These are phyloP conservation scores for Epistrophella euchroma DNA, from an alignment of 2,888 invertebrate genomes.

Conservation along the genomic window DNA sequence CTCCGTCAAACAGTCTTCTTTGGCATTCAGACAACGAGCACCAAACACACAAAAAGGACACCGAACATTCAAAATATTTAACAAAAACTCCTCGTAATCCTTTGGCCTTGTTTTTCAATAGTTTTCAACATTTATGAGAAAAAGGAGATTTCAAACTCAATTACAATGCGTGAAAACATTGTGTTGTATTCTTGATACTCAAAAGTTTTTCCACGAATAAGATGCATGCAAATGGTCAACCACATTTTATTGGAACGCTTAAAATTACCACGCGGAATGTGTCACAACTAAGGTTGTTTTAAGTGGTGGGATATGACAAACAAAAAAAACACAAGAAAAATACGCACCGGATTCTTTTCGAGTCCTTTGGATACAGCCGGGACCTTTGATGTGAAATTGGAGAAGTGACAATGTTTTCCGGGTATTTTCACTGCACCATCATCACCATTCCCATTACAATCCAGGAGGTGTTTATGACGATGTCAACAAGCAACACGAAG, in stretches of 20 bases:
- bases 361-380: conserved; percentile 54
- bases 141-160: conserved; percentile 37
- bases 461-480: conserved; percentile 69
- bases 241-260: conserved; percentile 40
- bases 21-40: conserved; percentile 14
- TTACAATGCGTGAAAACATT: conserved; percentile 30
- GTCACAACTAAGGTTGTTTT: conserved; percentile 66
- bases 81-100: conserved; percentile 59
- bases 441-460: conserved; percentile 48
- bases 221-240: conserved; percentile 59
- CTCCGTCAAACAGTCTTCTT: conserved; percentile 31
- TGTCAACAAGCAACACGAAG: conserved; percentile 73
- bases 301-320: conserved; percentile 53
- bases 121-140: not conserved
- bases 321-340: conserved; percentile 13
- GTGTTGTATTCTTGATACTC: not conserved
- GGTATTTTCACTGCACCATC: conserved; percentile 70
- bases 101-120: conserved; percentile 41
- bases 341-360: conserved; percentile 11
- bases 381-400: conserved; percentile 76
- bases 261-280: conserved; percentile 65
- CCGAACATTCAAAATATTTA: conserved; percentile 70
- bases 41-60: conserved; percentile 51
- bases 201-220: conserved; percentile 32
- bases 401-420: conserved; percentile 74